Conservation (phyloP, 2,888 invertebrate species). For the Arge pagana region DNA sequence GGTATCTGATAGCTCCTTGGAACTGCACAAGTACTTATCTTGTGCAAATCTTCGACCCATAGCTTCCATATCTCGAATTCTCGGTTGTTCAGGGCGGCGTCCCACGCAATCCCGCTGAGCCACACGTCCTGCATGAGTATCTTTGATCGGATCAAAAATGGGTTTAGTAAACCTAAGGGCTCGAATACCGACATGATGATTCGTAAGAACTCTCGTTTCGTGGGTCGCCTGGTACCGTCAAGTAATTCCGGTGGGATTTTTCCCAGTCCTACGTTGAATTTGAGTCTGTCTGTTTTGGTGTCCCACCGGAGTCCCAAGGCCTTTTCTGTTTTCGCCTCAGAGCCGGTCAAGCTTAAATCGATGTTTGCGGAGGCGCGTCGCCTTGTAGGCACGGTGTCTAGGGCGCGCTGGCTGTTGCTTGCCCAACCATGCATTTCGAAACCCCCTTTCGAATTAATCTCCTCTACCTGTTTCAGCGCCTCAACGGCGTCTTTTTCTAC, state of each 20-base stretch:
- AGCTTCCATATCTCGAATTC: slow-evolving; percentile 26
- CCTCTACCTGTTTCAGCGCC: slow-evolving; percentile 26
- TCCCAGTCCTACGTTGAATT: slow-evolving; percentile 27
- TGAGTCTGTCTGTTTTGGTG: slow-evolving; percentile 28
- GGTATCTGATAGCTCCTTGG: slow-evolving; percentile 26
- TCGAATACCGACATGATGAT: slow-evolving; percentile 43
- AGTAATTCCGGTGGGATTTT: slow-evolving; percentile 27
- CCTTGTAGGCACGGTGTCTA: not conserved
- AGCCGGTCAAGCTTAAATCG: not conserved
- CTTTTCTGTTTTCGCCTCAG: not conserved
- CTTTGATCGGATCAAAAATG: slow-evolving; percentile 32
- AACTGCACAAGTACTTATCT: slow-evolving; percentile 12
- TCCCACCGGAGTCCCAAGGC: slow-evolving; percentile 33
- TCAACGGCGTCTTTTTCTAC: slow-evolving; percentile 29
- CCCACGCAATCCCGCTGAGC: slow-evolving; percentile 32
- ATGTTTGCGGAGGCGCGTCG: not conserved
- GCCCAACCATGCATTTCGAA: slow-evolving; percentile 35
- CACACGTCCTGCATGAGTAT: slow-evolving; percentile 41
- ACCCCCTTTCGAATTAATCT: slow-evolving; percentile 28
- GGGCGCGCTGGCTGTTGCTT: slow-evolving; percentile 20
- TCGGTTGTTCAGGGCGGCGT: slow-evolving; percentile 26
- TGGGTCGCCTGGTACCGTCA: slow-evolving; percentile 26
- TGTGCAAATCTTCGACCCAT: slow-evolving; percentile 32
- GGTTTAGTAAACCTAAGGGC: slow-evolving; percentile 38
- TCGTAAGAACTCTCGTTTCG: slow-evolving; percentile 32